Conservation (phyloP, 2,888 invertebrate species). For the Dynastes tityus region DNA sequence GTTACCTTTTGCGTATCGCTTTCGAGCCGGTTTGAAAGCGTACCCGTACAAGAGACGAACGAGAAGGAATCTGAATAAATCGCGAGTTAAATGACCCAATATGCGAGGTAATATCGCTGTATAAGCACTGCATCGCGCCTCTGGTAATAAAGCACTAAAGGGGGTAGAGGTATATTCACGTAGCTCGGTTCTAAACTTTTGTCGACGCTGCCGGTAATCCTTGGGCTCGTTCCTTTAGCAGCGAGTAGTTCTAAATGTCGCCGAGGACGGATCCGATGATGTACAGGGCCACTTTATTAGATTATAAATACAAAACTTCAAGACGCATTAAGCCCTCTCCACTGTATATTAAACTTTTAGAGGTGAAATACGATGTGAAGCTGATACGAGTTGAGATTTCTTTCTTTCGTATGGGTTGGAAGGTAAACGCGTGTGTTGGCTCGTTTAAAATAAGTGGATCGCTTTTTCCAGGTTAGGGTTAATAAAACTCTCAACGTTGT, state of each 20-base stretch:
- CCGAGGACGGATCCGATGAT: conserved; percentile 56
- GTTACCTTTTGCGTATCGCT: too few relatives aligned
- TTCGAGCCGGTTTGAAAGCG: background rate
- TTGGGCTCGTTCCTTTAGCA: conserved; percentile 55
- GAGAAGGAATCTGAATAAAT: conserved; percentile 59
- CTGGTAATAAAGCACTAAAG: conserved; percentile 58
- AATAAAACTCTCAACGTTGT: too few relatives aligned
- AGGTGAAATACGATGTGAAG: conserved; percentile 19
- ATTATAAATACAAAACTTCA: conserved; percentile 58
- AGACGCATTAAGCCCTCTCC: conserved; percentile 35
- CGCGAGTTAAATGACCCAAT: conserved; percentile 62
- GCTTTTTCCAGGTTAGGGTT: too few relatives aligned
- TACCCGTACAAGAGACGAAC: background rate
- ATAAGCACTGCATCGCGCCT: conserved; percentile 58
- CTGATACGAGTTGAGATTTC: background rate
- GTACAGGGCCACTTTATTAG: conserved; percentile 61
- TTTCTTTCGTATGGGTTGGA: background rate
- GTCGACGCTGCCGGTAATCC: conserved; percentile 55
- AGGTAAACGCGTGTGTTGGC: background rate
- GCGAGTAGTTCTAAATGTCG: conserved; percentile 58
- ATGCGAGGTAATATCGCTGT: conserved; percentile 61
- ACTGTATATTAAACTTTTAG: conserved; percentile 45
- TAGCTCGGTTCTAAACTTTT: conserved; percentile 9
- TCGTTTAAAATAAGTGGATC: too few relatives aligned
- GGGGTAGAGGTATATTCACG: conserved; percentile 49